A percentile compares a stretch with the other conserved stretches of the same genome.
These are phyloP conservation scores for Oncopodura yosiiana DNA, from an alignment of 1,140 invertebrate species.

Conservation along the genomic window DNA sequence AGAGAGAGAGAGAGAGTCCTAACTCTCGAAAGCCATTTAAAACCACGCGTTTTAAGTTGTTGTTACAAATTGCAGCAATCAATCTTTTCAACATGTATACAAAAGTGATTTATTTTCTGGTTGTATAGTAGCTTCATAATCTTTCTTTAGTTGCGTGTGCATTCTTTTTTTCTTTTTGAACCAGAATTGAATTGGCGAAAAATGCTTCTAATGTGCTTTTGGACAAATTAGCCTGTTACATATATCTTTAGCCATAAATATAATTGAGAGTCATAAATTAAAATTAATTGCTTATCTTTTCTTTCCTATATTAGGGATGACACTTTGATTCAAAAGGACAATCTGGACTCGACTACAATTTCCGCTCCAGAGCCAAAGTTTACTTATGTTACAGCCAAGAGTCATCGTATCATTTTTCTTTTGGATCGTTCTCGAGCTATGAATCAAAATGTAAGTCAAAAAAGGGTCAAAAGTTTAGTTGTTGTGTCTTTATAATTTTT, in stretches of 20 bases:
- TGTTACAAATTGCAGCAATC: too few species aligned
- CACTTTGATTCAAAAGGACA: conserved; percentile 1
- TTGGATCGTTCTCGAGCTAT: conserved; percentile 28
- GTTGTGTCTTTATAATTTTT: too few species aligned
- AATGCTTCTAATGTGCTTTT: too few species aligned
- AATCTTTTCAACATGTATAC: too few species aligned
- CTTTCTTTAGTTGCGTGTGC: too few species aligned
- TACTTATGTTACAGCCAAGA: conserved; percentile 29
- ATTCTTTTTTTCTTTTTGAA: too few species aligned
- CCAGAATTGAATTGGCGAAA: too few species aligned
- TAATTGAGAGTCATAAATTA: conserved; percentile 23
- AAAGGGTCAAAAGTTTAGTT: background rate
- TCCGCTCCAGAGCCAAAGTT: conserved; percentile 28
- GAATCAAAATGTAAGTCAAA: conserved; percentile 32
- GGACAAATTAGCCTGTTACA: background rate
- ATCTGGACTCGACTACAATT: conserved; percentile 20
- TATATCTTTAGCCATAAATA: background rate
- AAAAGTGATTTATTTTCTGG: too few species aligned
- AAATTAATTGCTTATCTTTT: conserved; percentile 21
- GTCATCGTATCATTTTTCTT: conserved; percentile 33
- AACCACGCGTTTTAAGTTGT: too few species aligned
- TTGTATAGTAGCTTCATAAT: too few species aligned
- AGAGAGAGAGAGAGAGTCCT: too few species aligned
- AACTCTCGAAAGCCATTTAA: too few species aligned
- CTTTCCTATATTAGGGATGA: conserved; percentile 31